Percentiles rank a stretch among this genome's conserved stretches.
phyloP scores from a whole-genome alignment of 2,888 invertebrate genomes.

The Caenorhabditis zanzibari region DNA sequence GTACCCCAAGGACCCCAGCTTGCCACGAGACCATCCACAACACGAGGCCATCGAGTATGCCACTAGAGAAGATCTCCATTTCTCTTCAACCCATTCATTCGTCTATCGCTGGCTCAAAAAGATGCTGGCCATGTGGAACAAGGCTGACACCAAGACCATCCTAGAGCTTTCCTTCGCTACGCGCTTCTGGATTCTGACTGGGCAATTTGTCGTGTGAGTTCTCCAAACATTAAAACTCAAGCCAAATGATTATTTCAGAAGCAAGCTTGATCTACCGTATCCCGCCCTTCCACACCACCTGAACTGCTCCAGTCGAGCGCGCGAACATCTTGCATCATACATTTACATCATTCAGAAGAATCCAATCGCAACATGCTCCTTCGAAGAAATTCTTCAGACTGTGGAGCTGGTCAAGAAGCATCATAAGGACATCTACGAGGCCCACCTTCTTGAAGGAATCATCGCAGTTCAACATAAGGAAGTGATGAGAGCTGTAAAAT shows the following conservation, averaged over 20 bases:
- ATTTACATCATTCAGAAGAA: neutral
- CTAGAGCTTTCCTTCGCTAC: neutral
- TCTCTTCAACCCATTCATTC: constrained; percentile 37
- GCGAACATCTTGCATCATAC: neutral
- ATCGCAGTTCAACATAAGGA: constrained; percentile 47
- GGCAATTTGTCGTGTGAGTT: neutral
- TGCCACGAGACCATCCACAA: neutral
- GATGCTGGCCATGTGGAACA: constrained; percentile 34
- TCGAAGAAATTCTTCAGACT: neutral
- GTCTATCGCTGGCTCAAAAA: constrained; percentile 63
- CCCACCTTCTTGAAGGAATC: constrained; percentile 56
- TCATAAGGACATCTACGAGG: constrained; percentile 47
- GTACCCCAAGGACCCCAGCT: constrained; percentile 12
- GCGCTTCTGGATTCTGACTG: neutral
- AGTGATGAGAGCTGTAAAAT: constrained; percentile 37
- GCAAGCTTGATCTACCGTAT: neutral
- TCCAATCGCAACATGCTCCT: constrained; percentile 14
- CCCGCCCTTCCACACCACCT: neutral
- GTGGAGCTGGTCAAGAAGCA: neutral
- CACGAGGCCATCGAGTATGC: neutral
- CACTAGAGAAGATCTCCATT: constrained; percentile 10
- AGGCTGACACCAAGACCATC: neutral
- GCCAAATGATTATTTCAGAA: too few relatives aligned
- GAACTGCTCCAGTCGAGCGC: neutral
- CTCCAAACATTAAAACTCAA: too few relatives aligned